Conservation (phyloP, 2,113 vertebrate species). For the Globicephala melas region DNA sequence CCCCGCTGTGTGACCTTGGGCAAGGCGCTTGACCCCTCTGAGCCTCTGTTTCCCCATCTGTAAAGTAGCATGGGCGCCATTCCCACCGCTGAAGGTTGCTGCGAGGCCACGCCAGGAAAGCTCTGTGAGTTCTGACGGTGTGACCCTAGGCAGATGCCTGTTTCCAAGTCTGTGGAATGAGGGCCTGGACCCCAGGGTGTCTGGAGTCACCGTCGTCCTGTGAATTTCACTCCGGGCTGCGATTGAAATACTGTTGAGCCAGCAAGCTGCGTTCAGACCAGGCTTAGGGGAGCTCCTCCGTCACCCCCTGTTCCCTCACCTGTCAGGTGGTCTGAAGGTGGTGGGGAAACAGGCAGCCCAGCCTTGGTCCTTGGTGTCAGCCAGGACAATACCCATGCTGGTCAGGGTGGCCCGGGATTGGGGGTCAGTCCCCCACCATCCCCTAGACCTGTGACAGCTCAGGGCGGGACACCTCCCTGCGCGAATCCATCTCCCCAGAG, state of each 20-base stretch:
- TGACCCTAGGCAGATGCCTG: not conserved
- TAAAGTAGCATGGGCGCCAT: not conserved
- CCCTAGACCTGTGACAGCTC: not conserved
- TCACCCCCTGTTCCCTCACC: not conserved
- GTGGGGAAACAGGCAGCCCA: rapidly evolving
- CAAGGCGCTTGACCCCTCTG: not conserved
- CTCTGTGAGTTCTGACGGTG: not conserved
- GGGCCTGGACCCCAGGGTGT: not conserved
- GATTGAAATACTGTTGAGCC: not conserved
- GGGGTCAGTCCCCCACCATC: not conserved
- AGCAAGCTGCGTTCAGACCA: not conserved
- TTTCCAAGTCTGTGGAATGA: not conserved
- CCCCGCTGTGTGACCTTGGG: conserved; percentile 55
- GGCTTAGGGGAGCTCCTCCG: rapidly evolving
- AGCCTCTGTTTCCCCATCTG: not conserved
- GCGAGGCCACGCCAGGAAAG: rapidly evolving
- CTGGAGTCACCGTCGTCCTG: rapidly evolving
- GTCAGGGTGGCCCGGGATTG: not conserved
- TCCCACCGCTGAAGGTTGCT: not conserved
- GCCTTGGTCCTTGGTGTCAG: not conserved
- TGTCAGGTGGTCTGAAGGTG: not conserved
- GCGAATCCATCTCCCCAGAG: rapidly evolving
- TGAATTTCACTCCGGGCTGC: not conserved
- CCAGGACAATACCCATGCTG: not conserved
- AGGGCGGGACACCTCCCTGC: too few species aligned